These are phyloP conservation scores for Cherax destructor DNA, from an alignment of 1,140 invertebrate species.

Conservation along the genomic window DNA sequence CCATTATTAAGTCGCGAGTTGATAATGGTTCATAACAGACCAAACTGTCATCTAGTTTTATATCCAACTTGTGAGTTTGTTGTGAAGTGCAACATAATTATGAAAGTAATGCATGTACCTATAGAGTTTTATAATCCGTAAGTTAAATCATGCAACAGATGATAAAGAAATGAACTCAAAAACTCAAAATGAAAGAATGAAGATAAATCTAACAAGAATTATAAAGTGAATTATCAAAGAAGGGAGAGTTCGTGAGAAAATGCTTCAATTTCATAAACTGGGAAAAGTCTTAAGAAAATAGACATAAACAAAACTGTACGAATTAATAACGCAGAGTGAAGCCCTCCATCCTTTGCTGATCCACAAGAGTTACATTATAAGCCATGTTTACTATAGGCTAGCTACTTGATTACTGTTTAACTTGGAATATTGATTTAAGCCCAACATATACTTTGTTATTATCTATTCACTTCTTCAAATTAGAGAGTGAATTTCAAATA, in stretches of 20 bases:
- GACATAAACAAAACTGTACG: neutral
- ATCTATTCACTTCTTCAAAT: conserved; percentile 50
- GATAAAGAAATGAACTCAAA: conserved; percentile 22
- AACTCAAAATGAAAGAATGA: conserved; percentile 55
- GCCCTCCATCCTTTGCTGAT: conserved; percentile 1
- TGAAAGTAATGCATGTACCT: conserved; percentile 7
- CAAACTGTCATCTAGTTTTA: too few relatives aligned
- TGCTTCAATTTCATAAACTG: neutral
- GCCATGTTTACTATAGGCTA: conserved; percentile 57
- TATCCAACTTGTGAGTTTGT: too few relatives aligned
- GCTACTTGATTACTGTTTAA: conserved; percentile 59
- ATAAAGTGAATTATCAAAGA: conserved; percentile 37
- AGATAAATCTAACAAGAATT: conserved; percentile 48
- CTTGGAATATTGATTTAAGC: conserved; percentile 61
- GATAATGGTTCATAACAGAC: too few relatives aligned
- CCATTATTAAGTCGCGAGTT: too few relatives aligned
- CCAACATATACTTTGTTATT: conserved; percentile 49
- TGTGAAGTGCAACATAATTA: neutral
- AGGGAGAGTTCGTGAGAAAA: conserved; percentile 3
- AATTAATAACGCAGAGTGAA: neutral
- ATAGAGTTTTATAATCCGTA: conserved; percentile 20
- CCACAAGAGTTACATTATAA: conserved; percentile 45
- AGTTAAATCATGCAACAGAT: conserved; percentile 50
- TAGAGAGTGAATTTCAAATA: conserved; percentile 21
- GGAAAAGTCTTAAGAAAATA: neutral